Evolutionary conservation across 1,140 invertebrate genomes (phyloP), one percentile per base, ranked within the genome.

Genomic region (Scaptomyza pallida): DNA sequence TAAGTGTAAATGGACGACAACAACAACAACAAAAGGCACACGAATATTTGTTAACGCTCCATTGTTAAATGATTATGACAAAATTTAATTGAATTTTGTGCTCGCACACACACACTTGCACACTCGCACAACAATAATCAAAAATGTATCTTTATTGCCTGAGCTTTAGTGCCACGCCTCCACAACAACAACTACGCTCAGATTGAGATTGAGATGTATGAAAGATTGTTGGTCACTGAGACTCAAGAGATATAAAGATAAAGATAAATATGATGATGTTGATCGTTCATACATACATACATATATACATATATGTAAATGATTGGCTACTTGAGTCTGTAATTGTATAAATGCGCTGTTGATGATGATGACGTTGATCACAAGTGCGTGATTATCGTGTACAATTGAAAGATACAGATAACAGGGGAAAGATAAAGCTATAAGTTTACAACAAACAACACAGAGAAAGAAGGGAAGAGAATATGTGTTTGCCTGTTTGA

Each of bases 31-130:
- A n/a, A n/a, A n/a, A n/a, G n/a, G n/a, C n/a, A n/a, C 45, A 37
- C 33, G 33, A 51, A 55, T 57, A 70, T 70, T 56, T 65, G 65
- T 81, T 72, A 62, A 57, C 52, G 59, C 61, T 45, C 81, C 81
- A 86, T 85, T 85, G 81, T 85, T 74, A 81, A 81, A 77, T 81
- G 78, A 85, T 85, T 85, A 85, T 61, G 73, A 78, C 63, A 75
- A 74, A n/a, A 77, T 85, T 85, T 78, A 86, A 88, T 85, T 85
- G 81, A 85, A 81, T 76, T 79, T 72, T 79, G 40, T 75, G 51
- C 47, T 59, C 26, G 13, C 47, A 33, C 26, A 61, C 37, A 52
- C 47, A 52, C 30, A 26, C 40, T 23, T 23, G 23, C 33, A 64
- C 12, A 13, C 4, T 5, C 41, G 55, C 13, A 10, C 41, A 16